These are phyloP conservation scores for Cyphomyrus discorhynchus DNA, from an alignment of 2,113 vertebrate species.

Conservation along the genomic window DNA sequence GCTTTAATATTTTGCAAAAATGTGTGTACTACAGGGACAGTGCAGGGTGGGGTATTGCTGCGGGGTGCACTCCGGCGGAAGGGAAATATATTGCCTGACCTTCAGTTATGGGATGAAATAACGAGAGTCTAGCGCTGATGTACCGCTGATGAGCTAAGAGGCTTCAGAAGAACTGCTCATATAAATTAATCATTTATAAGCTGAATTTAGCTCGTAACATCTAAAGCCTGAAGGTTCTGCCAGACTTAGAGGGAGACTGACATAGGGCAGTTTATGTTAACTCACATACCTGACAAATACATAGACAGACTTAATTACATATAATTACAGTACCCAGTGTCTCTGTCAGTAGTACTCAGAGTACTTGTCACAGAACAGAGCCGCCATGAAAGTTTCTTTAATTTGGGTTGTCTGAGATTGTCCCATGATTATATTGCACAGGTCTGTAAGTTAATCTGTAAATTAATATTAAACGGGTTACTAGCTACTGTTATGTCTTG, in stretches of 20 bases:
- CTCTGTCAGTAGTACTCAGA: not conserved
- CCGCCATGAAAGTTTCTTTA: not conserved
- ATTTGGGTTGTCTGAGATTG: not conserved
- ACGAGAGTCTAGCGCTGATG: not conserved
- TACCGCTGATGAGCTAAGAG: not conserved
- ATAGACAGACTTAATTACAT: not conserved
- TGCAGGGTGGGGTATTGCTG: slow-evolving; percentile 11
- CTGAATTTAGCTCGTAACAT: not conserved
- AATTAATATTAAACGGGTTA: not conserved
- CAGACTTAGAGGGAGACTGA: too few relatives aligned
- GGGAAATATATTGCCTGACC: slow-evolving; percentile 11
- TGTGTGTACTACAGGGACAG: not conserved
- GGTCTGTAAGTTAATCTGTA: not conserved
- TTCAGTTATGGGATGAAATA: slow-evolving; percentile 1
- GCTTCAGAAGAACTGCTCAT: not conserved
- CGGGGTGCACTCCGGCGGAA: not conserved
- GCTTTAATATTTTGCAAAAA: slow-evolving; percentile 14
- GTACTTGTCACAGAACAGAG: not conserved
- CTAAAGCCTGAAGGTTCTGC: not conserved
- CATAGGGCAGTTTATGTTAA: not conserved
- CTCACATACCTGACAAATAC: not conserved
- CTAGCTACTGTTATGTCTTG: slow-evolving; percentile 20
- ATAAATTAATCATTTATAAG: not conserved
- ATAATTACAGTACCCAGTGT: not conserved
- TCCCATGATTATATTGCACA: not conserved